Evolutionary conservation across 1,140 invertebrate species (phyloP).

Genomic region (Drosophila pseudoobscura): DNA sequence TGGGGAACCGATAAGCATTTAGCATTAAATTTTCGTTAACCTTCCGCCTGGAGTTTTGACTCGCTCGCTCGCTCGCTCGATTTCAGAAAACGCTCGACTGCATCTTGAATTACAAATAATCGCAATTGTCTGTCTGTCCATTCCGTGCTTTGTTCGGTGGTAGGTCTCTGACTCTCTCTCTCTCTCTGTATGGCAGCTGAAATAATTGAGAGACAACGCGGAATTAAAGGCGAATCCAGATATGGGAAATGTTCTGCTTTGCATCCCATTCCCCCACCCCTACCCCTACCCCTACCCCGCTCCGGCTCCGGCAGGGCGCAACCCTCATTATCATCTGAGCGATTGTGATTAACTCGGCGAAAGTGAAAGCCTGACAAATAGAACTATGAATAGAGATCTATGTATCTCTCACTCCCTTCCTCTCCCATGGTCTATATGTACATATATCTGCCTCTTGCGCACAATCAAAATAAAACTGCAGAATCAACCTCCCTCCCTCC

Average conservation of each 20-base stretch:
- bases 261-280: slow-evolving; percentile 42
- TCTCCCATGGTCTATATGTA: neutral
- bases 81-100: slow-evolving; percentile 75
- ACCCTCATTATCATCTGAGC: slow-evolving; percentile 72
- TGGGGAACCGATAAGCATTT: slow-evolving; percentile 64
- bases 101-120: slow-evolving; percentile 83
- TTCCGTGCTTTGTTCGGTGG: slow-evolving; percentile 26
- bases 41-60: slow-evolving; percentile 67
- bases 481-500: slow-evolving; percentile 25
- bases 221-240: slow-evolving; percentile 54
- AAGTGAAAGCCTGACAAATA: slow-evolving; percentile 72
- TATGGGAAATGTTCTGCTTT: slow-evolving; percentile 52
- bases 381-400: slow-evolving; percentile 32
- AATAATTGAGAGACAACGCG: slow-evolving; percentile 82
- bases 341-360: slow-evolving; percentile 74
- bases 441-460: slow-evolving; percentile 7
- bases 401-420: no score
- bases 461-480: slow-evolving; percentile 51
- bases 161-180: slow-evolving; percentile 23
- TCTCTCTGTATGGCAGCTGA: slow-evolving; percentile 61
- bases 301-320: slow-evolving; percentile 7
- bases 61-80: slow-evolving; percentile 57
- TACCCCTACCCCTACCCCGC: neutral
- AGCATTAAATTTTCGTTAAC: slow-evolving; percentile 72
- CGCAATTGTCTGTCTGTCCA: slow-evolving; percentile 68